A percentile compares a stretch with the other conserved stretches of the same genome.
These are phyloP conservation scores for Hydractinia echinata DNA, from an alignment of 30 jellyfish, hydroid and myxozoan species.

Conservation along the genomic window DNA sequence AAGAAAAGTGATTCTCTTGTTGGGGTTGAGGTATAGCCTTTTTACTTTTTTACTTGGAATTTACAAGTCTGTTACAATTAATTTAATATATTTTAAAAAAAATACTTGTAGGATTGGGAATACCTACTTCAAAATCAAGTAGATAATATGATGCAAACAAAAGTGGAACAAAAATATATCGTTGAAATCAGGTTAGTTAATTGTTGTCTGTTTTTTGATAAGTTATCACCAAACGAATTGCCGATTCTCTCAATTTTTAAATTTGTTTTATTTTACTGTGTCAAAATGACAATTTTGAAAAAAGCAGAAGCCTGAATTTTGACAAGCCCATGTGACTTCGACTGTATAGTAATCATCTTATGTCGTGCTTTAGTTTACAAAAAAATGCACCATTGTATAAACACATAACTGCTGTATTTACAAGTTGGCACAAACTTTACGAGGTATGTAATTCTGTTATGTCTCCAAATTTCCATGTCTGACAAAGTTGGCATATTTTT, in stretches of 20 bases:
- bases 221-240: too few relatives aligned
- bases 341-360: too few relatives aligned
- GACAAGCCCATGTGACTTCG: too few relatives aligned
- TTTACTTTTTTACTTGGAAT: background rate
- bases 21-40: slow-evolving; percentile 41
- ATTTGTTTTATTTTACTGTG: background rate
- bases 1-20: slow-evolving; percentile 63
- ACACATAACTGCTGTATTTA: slow-evolving; percentile 39
- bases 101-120: slow-evolving; percentile 67
- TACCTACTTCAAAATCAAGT: slow-evolving; percentile 36
- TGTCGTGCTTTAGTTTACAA: slow-evolving; percentile 28
- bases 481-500: too few relatives aligned
- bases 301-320: too few relatives aligned
- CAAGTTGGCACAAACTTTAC: slow-evolving; percentile 55
- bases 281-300: too few relatives aligned
- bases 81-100: background rate
- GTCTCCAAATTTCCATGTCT: too few relatives aligned
- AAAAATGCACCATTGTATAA: slow-evolving; percentile 55
- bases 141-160: background rate
- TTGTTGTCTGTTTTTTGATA: background rate
- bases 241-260: background rate
- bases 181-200: slow-evolving; percentile 39
- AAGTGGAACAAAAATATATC: background rate
- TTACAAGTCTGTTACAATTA: background rate
- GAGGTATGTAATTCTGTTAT: slow-evolving; percentile 38